These are phyloP conservation scores for Aix galericulata DNA, from an alignment of 2,113 vertebrate genomes.

Conservation along the genomic window DNA sequence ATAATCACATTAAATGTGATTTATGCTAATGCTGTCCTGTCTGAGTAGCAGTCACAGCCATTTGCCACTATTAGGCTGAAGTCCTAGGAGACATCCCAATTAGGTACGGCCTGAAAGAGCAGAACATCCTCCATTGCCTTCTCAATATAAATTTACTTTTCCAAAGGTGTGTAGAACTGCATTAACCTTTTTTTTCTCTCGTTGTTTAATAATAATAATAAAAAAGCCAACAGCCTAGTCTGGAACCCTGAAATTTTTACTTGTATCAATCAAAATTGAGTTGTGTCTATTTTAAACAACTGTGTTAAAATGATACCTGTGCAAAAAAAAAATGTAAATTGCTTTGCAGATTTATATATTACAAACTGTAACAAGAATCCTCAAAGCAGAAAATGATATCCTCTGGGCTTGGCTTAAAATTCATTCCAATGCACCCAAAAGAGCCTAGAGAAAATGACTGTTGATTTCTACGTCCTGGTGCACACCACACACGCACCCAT, in stretches of 20 bases:
- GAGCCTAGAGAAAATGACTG: not conserved
- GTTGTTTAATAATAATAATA: not conserved
- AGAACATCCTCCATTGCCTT: not conserved
- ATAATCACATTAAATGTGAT: slow-evolving; percentile 34
- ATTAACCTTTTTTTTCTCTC: not conserved
- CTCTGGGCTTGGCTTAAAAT: not conserved
- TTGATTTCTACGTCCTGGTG: not conserved
- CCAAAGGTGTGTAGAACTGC: not conserved
- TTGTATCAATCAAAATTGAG: not conserved
- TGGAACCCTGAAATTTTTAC: not conserved
- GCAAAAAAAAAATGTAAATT: not conserved
- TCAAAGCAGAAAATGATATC: not conserved
- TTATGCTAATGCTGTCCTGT: slow-evolving; percentile 44
- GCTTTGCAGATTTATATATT: slow-evolving; percentile 9
- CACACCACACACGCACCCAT: rapidly evolving
- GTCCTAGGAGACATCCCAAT: slow-evolving; percentile 33
- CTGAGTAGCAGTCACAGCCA: slow-evolving; percentile 15
- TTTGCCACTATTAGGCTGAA: slow-evolving; percentile 22
- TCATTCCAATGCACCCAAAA: not conserved
- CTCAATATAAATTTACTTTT: not conserved
- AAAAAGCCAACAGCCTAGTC: not conserved
- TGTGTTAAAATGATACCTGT: not conserved
- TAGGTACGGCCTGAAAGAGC: not conserved
- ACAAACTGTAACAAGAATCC: slow-evolving; percentile 25
- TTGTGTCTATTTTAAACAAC: not conserved